Conservation (phyloP, 2,797 vertebrate species). For the Mareca strepera region DNA sequence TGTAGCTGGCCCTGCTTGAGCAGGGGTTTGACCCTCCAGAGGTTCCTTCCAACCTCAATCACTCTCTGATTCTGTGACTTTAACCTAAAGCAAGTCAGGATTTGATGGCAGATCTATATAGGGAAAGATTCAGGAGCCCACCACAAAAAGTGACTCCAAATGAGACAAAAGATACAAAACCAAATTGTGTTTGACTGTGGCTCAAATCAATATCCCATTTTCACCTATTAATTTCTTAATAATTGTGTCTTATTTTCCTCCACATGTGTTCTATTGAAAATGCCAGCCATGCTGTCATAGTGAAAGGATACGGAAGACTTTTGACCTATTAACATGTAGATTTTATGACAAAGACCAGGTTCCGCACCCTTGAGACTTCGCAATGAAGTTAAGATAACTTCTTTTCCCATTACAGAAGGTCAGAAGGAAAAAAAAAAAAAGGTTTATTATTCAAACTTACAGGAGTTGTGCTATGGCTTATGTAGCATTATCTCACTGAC, state of each 20-base stretch:
- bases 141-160: neutral
- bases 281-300: neutral
- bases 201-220: constrained; percentile 63
- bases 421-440: neutral
- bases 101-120: neutral
- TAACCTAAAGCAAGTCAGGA: neutral
- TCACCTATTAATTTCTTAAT: constrained; percentile 53
- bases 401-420: neutral
- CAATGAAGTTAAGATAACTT: neutral
- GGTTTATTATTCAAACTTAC: neutral
- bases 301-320: neutral
- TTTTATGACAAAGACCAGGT: neutral
- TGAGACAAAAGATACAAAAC: constrained; percentile 19
- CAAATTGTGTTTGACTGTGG: constrained; percentile 8
- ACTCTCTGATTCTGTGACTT: neutral
- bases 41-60: neutral
- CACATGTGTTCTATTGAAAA: constrained; percentile 39
- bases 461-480: neutral
- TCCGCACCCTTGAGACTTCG: neutral
- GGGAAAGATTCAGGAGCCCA: neutral
- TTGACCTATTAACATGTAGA: constrained; percentile 22
- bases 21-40: too few species aligned
- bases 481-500: neutral
- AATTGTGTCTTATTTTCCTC: constrained; percentile 40
- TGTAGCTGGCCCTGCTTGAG: neutral